Evolutionary conservation across 1,140 invertebrate species (phyloP).

Genomic region (Phthorimaea operculella): DNA sequence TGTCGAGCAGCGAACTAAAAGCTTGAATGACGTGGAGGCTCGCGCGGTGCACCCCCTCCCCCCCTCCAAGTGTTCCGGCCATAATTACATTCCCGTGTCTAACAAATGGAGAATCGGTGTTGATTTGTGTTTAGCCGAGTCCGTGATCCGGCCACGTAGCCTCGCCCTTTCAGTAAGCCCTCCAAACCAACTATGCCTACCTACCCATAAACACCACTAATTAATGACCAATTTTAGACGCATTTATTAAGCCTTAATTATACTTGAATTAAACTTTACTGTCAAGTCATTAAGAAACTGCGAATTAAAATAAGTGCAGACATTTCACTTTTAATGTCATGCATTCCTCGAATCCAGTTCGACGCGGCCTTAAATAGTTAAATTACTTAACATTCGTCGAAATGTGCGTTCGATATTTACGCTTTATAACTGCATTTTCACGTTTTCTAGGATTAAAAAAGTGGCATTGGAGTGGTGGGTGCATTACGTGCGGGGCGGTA

Average conservation of each 20-base stretch:
- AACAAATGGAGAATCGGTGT: conserved; percentile 69
- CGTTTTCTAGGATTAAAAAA: neutral
- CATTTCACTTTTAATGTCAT: too few species aligned
- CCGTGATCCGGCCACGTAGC: conserved; percentile 35
- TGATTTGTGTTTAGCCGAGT: conserved; percentile 64
- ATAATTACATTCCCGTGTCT: conserved; percentile 69
- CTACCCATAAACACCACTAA: neutral
- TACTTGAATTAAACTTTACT: too few species aligned
- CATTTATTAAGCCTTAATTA: too few species aligned
- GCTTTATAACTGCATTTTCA: neutral
- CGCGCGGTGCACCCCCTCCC: conserved; percentile 25
- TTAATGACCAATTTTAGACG: too few species aligned
- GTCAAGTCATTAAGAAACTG: too few species aligned
- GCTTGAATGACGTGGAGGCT: conserved; percentile 53
- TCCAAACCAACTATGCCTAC: neutral
- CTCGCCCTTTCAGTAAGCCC: conserved; percentile 16
- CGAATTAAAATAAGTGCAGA: too few species aligned
- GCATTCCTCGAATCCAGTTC: too few species aligned
- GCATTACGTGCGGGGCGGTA: conserved; percentile 34
- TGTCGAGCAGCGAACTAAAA: conserved; percentile 58
- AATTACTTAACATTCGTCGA: too few species aligned
- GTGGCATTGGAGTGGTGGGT: conserved; percentile 12
- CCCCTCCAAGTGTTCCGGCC: conserved; percentile 58
- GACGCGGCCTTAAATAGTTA: too few species aligned
- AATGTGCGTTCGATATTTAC: neutral